A percentile compares a stretch with the other conserved stretches of the same genome.
These are phyloP conservation scores for Indicator indicator DNA, from an alignment of 2,113 vertebrate genomes.

Conservation along the genomic window DNA sequence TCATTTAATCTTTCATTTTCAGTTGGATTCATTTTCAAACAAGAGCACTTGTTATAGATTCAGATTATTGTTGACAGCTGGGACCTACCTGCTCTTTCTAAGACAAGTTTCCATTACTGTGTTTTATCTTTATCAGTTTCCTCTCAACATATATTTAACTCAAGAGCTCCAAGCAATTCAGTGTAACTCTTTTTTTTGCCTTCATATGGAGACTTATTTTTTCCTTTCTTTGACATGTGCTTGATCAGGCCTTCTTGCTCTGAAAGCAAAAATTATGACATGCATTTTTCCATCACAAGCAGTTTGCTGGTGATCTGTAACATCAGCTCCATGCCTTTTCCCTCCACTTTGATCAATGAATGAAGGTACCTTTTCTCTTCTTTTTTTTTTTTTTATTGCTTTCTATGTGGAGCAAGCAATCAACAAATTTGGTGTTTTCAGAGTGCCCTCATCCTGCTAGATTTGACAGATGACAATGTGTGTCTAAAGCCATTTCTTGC, in stretches of 20 bases:
- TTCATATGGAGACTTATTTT: neutral
- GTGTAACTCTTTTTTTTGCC: neutral
- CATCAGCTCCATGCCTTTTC: neutral
- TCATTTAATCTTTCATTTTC: slow-evolving; percentile 74
- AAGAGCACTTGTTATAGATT: slow-evolving; percentile 41
- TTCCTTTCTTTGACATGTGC: neutral
- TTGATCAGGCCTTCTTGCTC: neutral
- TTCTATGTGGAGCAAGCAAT: neutral
- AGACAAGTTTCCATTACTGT: slow-evolving; percentile 13
- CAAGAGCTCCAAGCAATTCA: neutral
- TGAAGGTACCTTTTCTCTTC: neutral
- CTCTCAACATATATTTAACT: slow-evolving; percentile 33
- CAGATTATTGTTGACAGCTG: slow-evolving; percentile 56
- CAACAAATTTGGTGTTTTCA: neutral
- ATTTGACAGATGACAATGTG: neutral
- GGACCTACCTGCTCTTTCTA: slow-evolving; percentile 45
- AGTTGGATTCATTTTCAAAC: slow-evolving; percentile 66
- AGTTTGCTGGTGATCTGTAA: neutral
- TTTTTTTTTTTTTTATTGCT: neutral
- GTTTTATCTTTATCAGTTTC: slow-evolving; percentile 60
- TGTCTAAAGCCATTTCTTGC: neutral
- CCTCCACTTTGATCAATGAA: neutral
- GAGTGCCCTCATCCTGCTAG: neutral
- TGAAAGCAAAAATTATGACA: neutral
- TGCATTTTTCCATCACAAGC: neutral